A percentile compares a stretch with the other conserved stretches of the same genome.
Conservation (phyloP, 2,797 vertebrate species). For the Danio choprae region DNA sequence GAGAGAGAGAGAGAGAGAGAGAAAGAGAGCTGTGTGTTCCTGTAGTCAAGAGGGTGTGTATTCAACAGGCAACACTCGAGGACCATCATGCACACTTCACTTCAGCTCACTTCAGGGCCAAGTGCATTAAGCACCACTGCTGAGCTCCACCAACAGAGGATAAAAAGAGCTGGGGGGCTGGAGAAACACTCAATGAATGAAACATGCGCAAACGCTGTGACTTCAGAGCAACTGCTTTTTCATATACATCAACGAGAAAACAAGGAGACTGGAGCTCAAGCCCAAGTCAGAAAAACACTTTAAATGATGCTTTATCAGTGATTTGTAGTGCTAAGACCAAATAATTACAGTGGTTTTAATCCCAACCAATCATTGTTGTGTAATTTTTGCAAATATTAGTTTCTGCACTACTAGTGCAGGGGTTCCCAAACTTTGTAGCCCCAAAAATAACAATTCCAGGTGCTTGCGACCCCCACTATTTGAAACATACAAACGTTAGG, state of each 20-base stretch:
- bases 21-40: slow-evolving; percentile 21
- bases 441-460: too few relatives aligned
- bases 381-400: too few relatives aligned
- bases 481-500: too few relatives aligned
- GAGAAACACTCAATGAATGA: slow-evolving; percentile 35
- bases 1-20: background rate
- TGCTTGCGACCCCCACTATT: too few relatives aligned
- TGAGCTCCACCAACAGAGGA: slow-evolving; percentile 26
- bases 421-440: too few relatives aligned
- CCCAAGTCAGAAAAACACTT: background rate
- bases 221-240: background rate
- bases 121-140: slow-evolving; percentile 61
- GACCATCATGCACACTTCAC: slow-evolving; percentile 64
- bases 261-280: background rate
- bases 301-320: background rate
- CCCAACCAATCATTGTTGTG: too few relatives aligned
- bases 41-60: slow-evolving; percentile 59
- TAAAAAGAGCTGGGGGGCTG: slow-evolving; percentile 66
- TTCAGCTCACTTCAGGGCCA: slow-evolving; percentile 60
- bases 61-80: slow-evolving; percentile 60
- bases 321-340: background rate
- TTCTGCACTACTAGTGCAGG: too few relatives aligned
- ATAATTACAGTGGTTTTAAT: too few relatives aligned
- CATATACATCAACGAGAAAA: background rate
- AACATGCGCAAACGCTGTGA: background rate